Base-by-base conservation (phyloP, 2,797 vertebrate species). In the Hipposideros larvatus region DNA sequence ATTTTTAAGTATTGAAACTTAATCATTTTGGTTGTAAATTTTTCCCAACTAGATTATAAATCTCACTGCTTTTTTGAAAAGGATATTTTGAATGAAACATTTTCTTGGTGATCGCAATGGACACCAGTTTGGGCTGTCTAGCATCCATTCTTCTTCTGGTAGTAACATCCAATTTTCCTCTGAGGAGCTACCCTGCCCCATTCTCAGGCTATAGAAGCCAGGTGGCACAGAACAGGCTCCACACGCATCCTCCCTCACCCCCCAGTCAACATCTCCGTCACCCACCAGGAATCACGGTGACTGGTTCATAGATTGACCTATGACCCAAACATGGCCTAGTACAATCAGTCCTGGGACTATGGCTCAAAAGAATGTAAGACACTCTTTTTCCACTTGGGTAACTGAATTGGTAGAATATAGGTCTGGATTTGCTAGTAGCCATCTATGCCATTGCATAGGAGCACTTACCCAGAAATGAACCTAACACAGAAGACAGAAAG, bases 1-100 rank as follows among this genome's bases (percentile, higher is more conserved):
- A 75, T 63, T 89, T 91, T 85, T 86, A 91, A 90, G 7, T 59
- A 88, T 0, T 86, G 11, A 95, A 95, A 86, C 14, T 41, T 93
- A 82, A 93, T 91, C 43, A 90, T 88, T 96, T 92, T 41, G 31
- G 51, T 51, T 90, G 31, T 90, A 91, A 94, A 83, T 91, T 31
- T 87, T 96, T 87, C 66, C 68, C 91, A 95, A 87, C 26, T 66
- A 94, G 65, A 94, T 92, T 90, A 65, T 46, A 66, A 19, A 91
- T 75, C 34, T 79, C 65, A 87, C 5, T 82, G 51, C 73, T 70
- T 91, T 85, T 85, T 46, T 84, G 22, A 79, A 83, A 88, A 94
- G 66, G 79, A 43, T 26, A 94, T 74, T 79, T 85, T 96, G 75
- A 87, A 82, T 80, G 48, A 61, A 94, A 74, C 31, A 86, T 94